Evolutionary conservation across 2,797 vertebrate species (phyloP).

Genomic region (Sitta carolinensis): DNA sequence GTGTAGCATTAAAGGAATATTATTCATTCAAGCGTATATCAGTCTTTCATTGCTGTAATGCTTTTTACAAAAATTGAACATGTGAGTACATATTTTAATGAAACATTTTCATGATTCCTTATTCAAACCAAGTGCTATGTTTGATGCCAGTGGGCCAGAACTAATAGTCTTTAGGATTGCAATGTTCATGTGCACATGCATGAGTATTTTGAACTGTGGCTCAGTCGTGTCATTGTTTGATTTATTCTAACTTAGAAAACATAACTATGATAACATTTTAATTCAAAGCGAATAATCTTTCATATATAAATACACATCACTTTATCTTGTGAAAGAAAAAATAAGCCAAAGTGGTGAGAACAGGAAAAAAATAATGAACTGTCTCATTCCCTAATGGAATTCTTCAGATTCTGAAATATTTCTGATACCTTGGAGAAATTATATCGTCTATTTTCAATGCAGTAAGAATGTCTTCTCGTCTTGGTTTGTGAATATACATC

Average conservation of each 20-base stretch:
- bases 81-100: not conserved
- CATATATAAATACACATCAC: not conserved
- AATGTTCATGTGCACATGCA: not conserved
- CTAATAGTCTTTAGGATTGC: not conserved
- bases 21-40: not conserved
- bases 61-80: not conserved
- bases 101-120: not conserved
- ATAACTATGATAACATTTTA: not conserved
- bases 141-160: not conserved
- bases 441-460: not conserved
- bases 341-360: not conserved
- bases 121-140: not conserved
- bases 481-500: not conserved
- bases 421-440: not conserved
- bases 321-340: not conserved
- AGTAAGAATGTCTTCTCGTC: not conserved
- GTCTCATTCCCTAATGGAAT: not conserved
- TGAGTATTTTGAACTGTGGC: not conserved
- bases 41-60: not conserved
- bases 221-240: not conserved
- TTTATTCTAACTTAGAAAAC: not conserved
- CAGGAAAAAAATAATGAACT: not conserved
- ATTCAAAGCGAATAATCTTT: not conserved
- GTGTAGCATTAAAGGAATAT: not conserved
- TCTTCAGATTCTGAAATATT: not conserved